Evolutionary conservation across 2,797 vertebrate species (phyloP), one percentile per base, ranked within the genome.

Genomic region (Apogon talboti): DNA sequence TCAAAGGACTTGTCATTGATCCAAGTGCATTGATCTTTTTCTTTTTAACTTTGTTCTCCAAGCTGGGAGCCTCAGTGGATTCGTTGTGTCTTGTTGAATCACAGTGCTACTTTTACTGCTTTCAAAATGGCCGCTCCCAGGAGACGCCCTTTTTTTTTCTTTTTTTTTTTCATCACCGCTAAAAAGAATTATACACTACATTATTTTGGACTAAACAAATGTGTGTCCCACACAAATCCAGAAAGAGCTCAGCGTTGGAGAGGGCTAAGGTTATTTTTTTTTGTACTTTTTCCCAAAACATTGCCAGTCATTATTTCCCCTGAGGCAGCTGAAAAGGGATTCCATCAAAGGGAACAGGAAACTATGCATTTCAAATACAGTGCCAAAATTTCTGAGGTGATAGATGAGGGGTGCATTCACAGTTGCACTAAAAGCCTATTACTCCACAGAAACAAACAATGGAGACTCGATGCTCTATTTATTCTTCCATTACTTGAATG

Each of bases 331-430:
- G 78, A 77, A 81, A 79, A 87, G 81, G 81, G 87, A 87, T 90
- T 90, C 86, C 85, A 92, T 92, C 90, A 91, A 89, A 89, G 66
- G 59, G 67, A 91, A 83, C 86, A 89, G 89, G 83, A 91, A 91
- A 81, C 91, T 90, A 89, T 92, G 90, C 91, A 92, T 93, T 92
- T 93, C 87, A 91, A 93, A 92, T 90, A 88, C 83, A 73, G 82
- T 78, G 72, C 71, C 83, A 86, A 87, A 70, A 76, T 85, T 81
- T 88, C 74, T 54, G 54, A 72, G 69, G 59, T 75, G 78, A 84
- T 78, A 83, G 66, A 84, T 66, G 74, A 74, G 59, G 66, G 73
- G 59, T 52, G 47, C 16, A 67, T 67, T 71, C 78, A 49, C 70
- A 81, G 81, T 74, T 69, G 72, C 70, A 70, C 85, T 87, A 85